Conservation (phyloP, 1,140 invertebrate genomes). For the Drosophila athabasca region DNA sequence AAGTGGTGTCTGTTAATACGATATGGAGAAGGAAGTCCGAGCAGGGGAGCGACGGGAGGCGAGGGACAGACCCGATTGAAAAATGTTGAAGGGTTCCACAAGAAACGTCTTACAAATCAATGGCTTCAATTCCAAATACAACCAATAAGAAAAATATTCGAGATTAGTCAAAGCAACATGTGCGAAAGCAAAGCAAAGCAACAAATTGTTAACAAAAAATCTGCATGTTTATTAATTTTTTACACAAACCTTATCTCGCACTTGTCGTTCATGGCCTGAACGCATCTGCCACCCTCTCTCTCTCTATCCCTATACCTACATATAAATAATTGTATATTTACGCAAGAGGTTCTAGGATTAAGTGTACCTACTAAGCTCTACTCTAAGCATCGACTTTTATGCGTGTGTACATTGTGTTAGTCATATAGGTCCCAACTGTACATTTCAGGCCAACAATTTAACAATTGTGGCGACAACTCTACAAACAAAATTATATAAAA, state of each 20-base stretch:
- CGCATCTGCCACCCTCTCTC: conserved; percentile 19
- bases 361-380: conserved; percentile 61
- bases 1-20: conserved; percentile 54
- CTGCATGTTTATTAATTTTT: conserved; percentile 34
- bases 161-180: conserved; percentile 56
- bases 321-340: conserved; percentile 59
- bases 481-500: conserved; percentile 63
- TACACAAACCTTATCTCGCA: conserved; percentile 23
- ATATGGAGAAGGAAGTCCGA: too few relatives aligned
- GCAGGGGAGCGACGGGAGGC: conserved; percentile 3
- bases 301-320: conserved; percentile 39
- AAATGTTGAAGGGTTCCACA: conserved; percentile 1
- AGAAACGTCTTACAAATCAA: conserved; percentile 49
- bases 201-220: conserved; percentile 17
- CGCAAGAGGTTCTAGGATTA: conserved; percentile 75
- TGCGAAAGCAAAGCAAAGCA: conserved; percentile 29
- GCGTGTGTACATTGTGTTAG: conserved; percentile 72
- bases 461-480: conserved; percentile 56
- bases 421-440: conserved; percentile 68
- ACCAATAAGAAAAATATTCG: conserved; percentile 52
- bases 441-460: conserved; percentile 64
- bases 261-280: conserved; percentile 29
- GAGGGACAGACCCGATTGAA: conserved; percentile 8
- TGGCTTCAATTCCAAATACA: conserved; percentile 78
- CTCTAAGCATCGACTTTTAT: conserved; percentile 65